Conservation (phyloP, 2,113 vertebrate species). For the Chloropsis hardwickii region DNA sequence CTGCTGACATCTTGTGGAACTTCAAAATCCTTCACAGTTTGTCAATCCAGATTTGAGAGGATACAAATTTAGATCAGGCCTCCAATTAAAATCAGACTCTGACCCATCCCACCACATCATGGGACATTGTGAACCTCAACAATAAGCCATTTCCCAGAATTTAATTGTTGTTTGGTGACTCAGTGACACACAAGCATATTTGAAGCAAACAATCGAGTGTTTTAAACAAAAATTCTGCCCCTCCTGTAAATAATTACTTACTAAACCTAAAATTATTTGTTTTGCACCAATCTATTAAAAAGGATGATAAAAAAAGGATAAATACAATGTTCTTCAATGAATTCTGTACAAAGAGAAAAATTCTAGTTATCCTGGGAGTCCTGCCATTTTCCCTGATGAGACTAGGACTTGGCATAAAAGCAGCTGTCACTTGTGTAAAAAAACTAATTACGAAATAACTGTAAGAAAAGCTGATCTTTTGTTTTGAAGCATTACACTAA, state of each 20-base stretch:
- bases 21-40: not conserved
- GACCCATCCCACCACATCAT: not conserved
- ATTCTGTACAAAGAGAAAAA: not conserved
- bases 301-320: not conserved
- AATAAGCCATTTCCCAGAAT: constrained; percentile 51
- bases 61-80: not conserved
- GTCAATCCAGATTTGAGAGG: not conserved
- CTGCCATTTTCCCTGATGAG: constrained; percentile 42
- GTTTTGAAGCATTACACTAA: not conserved
- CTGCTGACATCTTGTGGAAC: constrained; percentile 50
- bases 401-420: not conserved
- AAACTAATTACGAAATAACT: not conserved
- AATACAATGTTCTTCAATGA: constrained; percentile 20
- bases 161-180: constrained; percentile 60
- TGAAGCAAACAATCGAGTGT: constrained; percentile 37
- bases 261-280: not conserved
- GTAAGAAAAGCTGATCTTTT: constrained; percentile 12
- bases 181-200: constrained; percentile 27
- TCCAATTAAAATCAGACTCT: constrained; percentile 1
- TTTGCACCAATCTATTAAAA: not conserved
- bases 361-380: constrained; percentile 9
- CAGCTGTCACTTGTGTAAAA: constrained; percentile 17
- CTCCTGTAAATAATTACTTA: constrained; percentile 34
- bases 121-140: constrained; percentile 5
- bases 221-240: constrained; percentile 16